phyloP scores from a whole-genome alignment of 2,113 vertebrate species.

The Mesitornis unicolor region DNA sequence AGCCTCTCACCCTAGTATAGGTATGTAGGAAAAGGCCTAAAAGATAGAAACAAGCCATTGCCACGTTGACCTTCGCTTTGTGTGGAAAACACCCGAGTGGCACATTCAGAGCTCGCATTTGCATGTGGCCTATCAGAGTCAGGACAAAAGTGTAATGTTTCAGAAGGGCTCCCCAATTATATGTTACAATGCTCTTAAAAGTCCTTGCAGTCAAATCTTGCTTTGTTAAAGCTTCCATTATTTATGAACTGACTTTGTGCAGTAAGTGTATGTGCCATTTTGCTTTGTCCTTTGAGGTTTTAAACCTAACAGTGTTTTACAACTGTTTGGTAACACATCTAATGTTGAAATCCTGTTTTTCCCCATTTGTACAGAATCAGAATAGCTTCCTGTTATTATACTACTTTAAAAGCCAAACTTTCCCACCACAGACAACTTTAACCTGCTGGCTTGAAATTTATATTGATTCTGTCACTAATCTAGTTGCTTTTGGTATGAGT shows the following conservation, averaged over 20 bases:
- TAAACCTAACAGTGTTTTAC: not conserved
- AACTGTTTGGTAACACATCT: not conserved
- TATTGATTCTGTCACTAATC: not conserved
- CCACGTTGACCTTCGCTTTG: not conserved
- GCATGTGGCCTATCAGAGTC: fast-evolving
- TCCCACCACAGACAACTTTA: not conserved
- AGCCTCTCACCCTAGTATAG: not conserved
- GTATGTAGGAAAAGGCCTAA: not conserved
- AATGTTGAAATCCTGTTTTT: not conserved
- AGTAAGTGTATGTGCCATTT: not conserved
- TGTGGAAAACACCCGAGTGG: not conserved
- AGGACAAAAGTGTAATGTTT: not conserved
- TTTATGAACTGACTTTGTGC: not conserved
- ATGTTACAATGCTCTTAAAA: not conserved
- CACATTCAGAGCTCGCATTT: not conserved
- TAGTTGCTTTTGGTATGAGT: not conserved
- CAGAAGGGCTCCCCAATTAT: not conserved
- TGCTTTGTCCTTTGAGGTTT: not conserved
- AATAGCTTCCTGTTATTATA: not conserved
- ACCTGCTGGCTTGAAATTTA: not conserved
- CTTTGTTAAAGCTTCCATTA: not conserved
- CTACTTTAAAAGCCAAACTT: not conserved
- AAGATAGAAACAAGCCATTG: not conserved
- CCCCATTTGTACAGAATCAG: not conserved
- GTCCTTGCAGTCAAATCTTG: not conserved